Percentiles rank a stretch among this genome's conserved stretches.
These are phyloP conservation scores for Dolichoris vasculosae DNA, from an alignment of 1,140 invertebrate species.

Conservation along the genomic window DNA sequence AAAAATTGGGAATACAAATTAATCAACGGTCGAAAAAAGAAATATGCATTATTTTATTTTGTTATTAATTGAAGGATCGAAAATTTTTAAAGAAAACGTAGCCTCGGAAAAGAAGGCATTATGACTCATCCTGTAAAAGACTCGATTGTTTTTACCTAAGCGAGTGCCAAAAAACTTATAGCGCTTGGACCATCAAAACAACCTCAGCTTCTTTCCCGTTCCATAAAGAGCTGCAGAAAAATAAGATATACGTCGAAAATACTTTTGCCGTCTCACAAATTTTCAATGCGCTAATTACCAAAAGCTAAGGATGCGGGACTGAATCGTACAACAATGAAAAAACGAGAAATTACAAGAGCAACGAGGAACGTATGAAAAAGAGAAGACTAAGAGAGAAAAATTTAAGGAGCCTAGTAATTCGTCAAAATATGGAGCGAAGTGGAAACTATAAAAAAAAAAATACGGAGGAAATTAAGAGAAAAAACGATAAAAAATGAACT, in stretches of 20 bases:
- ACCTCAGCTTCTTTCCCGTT: constrained; percentile 1
- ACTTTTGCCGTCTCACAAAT: constrained; percentile 56
- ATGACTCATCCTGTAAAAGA: constrained; percentile 30
- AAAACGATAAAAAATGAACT: background rate
- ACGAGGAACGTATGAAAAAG: constrained; percentile 46
- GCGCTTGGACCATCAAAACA: constrained; percentile 4
- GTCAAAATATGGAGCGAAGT: too few relatives aligned
- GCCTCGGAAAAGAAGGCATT: constrained; percentile 51
- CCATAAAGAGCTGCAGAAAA: constrained; percentile 13
- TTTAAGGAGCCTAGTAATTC: too few relatives aligned
- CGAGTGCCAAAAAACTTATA: constrained; percentile 45
- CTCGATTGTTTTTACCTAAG: constrained; percentile 37
- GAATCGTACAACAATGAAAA: constrained; percentile 4
- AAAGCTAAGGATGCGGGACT: constrained; percentile 35
- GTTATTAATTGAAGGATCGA: too few relatives aligned
- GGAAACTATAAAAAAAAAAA: too few relatives aligned
- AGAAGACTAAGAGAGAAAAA: constrained; percentile 14
- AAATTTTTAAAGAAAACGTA: constrained; percentile 51
- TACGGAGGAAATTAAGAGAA: constrained; percentile 47
- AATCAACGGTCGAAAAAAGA: too few relatives aligned
- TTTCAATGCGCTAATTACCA: constrained; percentile 66
- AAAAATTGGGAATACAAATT: too few relatives aligned
- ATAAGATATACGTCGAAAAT: constrained; percentile 41
- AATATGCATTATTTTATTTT: too few relatives aligned
- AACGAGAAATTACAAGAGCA: constrained; percentile 43